These are phyloP conservation scores for Pipistrellus pygmaeus DNA, from an alignment of 2,797 vertebrate genomes.

Conservation along the genomic window DNA sequence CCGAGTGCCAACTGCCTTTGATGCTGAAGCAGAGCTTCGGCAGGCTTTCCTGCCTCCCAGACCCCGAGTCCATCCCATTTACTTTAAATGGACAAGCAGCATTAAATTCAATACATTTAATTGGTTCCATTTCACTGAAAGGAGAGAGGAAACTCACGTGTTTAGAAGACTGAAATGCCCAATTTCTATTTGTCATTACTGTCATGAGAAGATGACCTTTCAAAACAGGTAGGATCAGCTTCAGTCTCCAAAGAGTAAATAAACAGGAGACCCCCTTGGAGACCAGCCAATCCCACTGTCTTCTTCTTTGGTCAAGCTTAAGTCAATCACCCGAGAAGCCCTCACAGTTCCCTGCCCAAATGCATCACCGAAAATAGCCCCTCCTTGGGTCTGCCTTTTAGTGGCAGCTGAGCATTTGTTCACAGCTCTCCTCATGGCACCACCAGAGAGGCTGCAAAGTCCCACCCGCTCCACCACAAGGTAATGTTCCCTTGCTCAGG, in stretches of 20 bases:
- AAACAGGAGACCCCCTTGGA: neutral
- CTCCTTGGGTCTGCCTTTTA: neutral
- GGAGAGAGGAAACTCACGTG: neutral
- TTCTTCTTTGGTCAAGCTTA: constrained; percentile 34
- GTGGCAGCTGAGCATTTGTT: neutral
- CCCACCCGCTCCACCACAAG: neutral
- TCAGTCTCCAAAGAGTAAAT: constrained; percentile 31
- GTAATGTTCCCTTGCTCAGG: neutral
- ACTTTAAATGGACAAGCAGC: constrained; percentile 64
- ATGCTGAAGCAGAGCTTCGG: constrained; percentile 62
- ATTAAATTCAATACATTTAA: constrained; percentile 51
- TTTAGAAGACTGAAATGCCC: constrained; percentile 46
- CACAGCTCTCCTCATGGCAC: neutral
- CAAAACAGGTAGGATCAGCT: neutral
- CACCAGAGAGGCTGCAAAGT: constrained; percentile 2
- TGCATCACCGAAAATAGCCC: neutral
- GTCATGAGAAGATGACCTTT: constrained; percentile 50
- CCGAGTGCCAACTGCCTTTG: constrained; percentile 43
- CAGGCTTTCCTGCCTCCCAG: constrained; percentile 42
- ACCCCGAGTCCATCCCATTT: constrained; percentile 53
- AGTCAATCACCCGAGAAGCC: neutral
- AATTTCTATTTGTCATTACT: constrained; percentile 33
- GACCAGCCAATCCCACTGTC: constrained; percentile 35
- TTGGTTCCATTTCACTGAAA: constrained; percentile 41
- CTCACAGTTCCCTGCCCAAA: neutral